A percentile compares a stretch with the other conserved stretches of the same genome.
These are phyloP conservation scores for Calephelis nemesis DNA, from an alignment of 1,140 invertebrate species.

Conservation along the genomic window DNA sequence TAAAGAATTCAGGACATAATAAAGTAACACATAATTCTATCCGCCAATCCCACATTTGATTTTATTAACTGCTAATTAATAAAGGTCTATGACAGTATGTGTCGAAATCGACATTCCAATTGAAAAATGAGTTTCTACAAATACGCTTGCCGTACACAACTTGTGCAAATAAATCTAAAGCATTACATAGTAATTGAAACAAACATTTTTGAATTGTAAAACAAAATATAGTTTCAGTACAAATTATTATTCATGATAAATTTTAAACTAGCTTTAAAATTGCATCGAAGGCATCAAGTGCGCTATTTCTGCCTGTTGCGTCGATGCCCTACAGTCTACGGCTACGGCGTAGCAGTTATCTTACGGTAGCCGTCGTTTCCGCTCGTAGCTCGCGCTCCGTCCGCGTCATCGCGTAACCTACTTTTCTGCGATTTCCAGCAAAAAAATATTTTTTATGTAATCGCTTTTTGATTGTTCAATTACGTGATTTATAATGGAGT, in stretches of 20 bases:
- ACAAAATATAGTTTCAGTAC: too few relatives aligned
- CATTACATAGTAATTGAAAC: too few relatives aligned
- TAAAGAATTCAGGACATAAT: too few relatives aligned
- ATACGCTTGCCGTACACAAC: too few relatives aligned
- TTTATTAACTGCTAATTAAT: background rate
- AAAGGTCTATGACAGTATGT: too few relatives aligned
- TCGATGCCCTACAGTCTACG: constrained; percentile 47
- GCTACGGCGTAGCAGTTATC: constrained; percentile 45
- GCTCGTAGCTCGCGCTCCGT: constrained; percentile 40
- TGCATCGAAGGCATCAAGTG: constrained; percentile 24
- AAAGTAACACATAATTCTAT: too few relatives aligned
- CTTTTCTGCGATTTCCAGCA: constrained; percentile 22
- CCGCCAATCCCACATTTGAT: too few relatives aligned
- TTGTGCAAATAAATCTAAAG: too few relatives aligned
- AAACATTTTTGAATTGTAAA: too few relatives aligned
- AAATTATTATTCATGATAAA: background rate
- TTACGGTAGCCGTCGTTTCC: constrained; percentile 37
- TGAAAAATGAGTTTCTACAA: too few relatives aligned
- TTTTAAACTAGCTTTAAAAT: constrained; percentile 6
- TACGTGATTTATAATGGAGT: constrained; percentile 6
- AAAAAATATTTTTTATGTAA: constrained; percentile 12
- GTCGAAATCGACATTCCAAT: too few relatives aligned
- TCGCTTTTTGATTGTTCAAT: constrained; percentile 7
- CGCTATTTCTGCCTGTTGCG: constrained; percentile 39
- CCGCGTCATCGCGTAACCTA: constrained; percentile 24